These are phyloP conservation scores for Cryptotis parvus DNA, from an alignment of 2,113 vertebrate species.

Conservation along the genomic window DNA sequence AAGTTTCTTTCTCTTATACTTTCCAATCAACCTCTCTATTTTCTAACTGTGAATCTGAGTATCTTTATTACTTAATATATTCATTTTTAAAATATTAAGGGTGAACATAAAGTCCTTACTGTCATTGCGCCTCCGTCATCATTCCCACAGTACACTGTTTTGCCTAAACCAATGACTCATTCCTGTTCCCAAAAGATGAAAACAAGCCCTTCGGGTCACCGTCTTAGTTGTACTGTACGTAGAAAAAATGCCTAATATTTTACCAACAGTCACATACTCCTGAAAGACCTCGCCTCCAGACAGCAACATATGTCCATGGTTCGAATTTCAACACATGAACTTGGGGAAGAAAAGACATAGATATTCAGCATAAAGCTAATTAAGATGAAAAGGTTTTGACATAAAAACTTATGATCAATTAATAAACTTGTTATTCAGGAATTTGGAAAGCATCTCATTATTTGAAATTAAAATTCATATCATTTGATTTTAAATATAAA, in stretches of 20 bases:
- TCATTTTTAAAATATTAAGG: no score
- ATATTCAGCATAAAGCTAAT: not conserved
- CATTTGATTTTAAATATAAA: conserved; percentile 24
- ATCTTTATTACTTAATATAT: no score
- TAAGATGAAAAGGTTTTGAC: not conserved
- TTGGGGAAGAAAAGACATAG: not conserved
- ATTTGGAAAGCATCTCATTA: not conserved
- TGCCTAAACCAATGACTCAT: no score
- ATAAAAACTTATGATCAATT: conserved; percentile 2
- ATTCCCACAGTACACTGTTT: no score
- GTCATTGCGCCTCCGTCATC: no score
- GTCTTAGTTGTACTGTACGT: not conserved
- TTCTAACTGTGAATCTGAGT: no score
- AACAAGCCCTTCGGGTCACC: no score
- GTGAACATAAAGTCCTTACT: no score
- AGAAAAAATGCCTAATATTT: not conserved
- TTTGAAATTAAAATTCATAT: conserved; percentile 45
- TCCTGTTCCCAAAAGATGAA: no score
- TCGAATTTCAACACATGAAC: not conserved
- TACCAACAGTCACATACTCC: not conserved
- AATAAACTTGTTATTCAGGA: not conserved
- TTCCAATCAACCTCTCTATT: no score
- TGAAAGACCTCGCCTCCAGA: not conserved
- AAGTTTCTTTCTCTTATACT: no score
- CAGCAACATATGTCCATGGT: not conserved